A percentile compares a stretch with the other conserved stretches of the same genome.
These are phyloP conservation scores for Gnathonemus longibarbis DNA, from an alignment of 2,113 vertebrate species.

Conservation along the genomic window DNA sequence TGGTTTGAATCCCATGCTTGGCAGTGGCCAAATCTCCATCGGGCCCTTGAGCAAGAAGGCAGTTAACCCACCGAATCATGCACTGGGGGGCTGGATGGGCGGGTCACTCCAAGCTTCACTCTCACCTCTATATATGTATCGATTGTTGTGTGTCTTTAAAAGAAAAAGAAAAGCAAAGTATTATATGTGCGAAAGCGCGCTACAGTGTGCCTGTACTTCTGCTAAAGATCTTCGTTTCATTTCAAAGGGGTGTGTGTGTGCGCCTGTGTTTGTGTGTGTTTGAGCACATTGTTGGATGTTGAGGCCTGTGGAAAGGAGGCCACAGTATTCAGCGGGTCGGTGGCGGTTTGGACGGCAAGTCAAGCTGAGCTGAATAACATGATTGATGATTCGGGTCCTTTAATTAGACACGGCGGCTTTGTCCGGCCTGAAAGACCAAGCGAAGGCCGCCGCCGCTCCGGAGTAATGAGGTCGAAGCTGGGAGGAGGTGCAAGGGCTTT, in stretches of 20 bases:
- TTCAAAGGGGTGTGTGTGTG: neutral
- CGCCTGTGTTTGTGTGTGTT: neutral
- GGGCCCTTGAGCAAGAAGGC: neutral
- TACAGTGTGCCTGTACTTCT: neutral
- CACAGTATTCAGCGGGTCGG: neutral
- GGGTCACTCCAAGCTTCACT: neutral
- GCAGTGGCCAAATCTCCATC: neutral
- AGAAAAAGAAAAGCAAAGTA: neutral
- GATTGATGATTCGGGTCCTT: slow-evolving; percentile 44
- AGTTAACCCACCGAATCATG: neutral
- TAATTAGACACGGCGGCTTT: slow-evolving; percentile 36
- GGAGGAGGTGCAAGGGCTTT: neutral
- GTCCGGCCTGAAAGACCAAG: slow-evolving; percentile 25
- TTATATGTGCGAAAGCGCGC: neutral
- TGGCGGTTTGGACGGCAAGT: neutral
- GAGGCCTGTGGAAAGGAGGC: neutral
- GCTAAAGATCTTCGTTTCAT: neutral
- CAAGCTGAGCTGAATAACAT: slow-evolving; percentile 23
- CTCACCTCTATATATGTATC: neutral
- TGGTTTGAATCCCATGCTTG: neutral
- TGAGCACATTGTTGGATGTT: neutral
- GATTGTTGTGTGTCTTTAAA: neutral
- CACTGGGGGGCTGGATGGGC: neutral
- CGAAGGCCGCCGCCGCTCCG: neutral
- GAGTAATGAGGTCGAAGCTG: slow-evolving; percentile 27